Conservation (phyloP, 1,140 invertebrate species). For the Hycleus cichorii region DNA sequence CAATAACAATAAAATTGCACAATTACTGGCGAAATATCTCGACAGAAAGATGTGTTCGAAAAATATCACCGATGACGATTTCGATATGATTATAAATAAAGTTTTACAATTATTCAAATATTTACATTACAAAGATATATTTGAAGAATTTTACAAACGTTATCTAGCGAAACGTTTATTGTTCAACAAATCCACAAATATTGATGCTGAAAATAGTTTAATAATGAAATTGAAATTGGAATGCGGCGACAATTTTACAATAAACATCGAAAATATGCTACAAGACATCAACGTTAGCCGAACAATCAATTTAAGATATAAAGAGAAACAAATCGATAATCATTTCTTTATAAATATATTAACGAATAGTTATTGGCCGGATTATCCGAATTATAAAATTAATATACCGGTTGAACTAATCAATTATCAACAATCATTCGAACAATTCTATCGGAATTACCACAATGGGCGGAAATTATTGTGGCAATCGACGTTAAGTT, state of each 20-base stretch:
- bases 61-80: conserved; percentile 94
- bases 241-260: conserved; percentile 94
- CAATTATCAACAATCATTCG: conserved; percentile 88
- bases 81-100: conserved; percentile 91
- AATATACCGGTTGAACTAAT: conserved; percentile 84
- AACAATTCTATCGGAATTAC: conserved; percentile 92
- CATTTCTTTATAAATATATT: conserved; percentile 91
- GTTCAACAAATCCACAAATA: conserved; percentile 95
- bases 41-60: conserved; percentile 70
- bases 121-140: conserved; percentile 98
- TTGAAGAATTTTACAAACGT: conserved; percentile 99
- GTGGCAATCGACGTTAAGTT: conserved; percentile 93
- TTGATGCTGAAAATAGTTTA: conserved; percentile 98
- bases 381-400: conserved; percentile 85
- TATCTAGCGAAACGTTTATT: conserved; percentile 92
- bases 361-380: conserved; percentile 98
- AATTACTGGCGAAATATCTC: conserved; percentile 78
- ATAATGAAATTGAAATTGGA: conserved; percentile 95
- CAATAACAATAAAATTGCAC: conserved; percentile 92
- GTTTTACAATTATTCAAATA: conserved; percentile 98
- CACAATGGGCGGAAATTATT: conserved; percentile 93
- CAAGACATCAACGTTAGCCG: conserved; percentile 97
- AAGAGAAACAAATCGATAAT: conserved; percentile 53
- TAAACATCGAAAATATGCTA: conserved; percentile 97
- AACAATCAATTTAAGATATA: conserved; percentile 90